Evolutionary conservation across 2,113 vertebrate species (phyloP), one percentile per base, ranked within the genome.

Genomic region (Nerophis lumbriciformis): DNA sequence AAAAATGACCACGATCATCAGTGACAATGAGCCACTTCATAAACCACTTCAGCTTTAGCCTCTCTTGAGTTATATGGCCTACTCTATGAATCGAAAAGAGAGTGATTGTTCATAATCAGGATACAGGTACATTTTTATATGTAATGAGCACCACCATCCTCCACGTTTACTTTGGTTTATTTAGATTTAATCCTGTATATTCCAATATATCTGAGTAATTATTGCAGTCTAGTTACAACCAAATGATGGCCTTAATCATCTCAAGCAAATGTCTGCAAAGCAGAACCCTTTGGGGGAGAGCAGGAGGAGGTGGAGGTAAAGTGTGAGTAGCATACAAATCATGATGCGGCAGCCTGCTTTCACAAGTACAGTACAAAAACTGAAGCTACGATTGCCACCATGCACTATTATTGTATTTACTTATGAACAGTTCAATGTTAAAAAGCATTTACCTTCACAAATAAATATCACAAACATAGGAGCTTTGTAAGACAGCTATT

Each of bases 1-100:
- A 39, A 6, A 39, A 85, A 89, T 90, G 79, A 82, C 54, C 53
- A 73, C 82, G 73, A 85, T 87, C 77, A 87, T 87, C 79, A 79
- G 69, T 8, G 69, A 66, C 19, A 50, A 69, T 69, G 65, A 77
- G 66, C 59, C 61, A 66, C 68, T 80, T 74, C 69, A 84, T 48
- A 75, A 54, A 63, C n/a, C 83, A 80, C 81, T 85, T 64, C 54
- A 69, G 68, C 69, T 68, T 79, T 55, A 52, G 84, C 53, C 56
- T 58, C 66, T 68, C 70, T 56, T 51, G 68, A 53, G 71, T 71
- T 73, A 69, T 57, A 77, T 75, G 64, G 51, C 61, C 42, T 68
- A 45, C n/a, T 38, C 10, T 16, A 44, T 19, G 38, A 42, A 21
- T 10, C 19, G 10, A 8, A 5, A 44, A 6, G 10, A 57, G 10